Base-by-base conservation (phyloP, 2,113 vertebrate species). In the Protomyctophum bolini region DNA sequence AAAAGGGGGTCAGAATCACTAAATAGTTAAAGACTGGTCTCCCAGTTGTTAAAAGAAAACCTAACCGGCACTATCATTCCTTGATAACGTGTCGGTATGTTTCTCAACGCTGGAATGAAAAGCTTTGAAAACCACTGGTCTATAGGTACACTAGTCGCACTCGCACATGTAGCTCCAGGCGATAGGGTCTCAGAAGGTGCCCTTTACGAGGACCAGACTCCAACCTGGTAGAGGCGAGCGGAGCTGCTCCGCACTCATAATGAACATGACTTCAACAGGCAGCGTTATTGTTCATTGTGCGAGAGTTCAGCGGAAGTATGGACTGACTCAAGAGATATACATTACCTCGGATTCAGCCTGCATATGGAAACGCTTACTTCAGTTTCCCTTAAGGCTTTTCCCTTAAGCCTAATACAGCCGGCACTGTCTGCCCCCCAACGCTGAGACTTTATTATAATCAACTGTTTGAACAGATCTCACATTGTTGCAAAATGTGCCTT, bases 301-400 rank as follows among this genome's bases (percentile, higher is more conserved):
- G 77, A 80, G 82, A 87, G 77, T 85, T 83, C 78, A 87, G 74
- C 79, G 84, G 89, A 92, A 88, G 89, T 83, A 86, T 76, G 76
- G 71, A 78, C 76, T 77, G 82, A 84, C 85, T 84, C 80, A 86
- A 81, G 84, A 83, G 85, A 88, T 89, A 88, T 88, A 85, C 88
- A 88, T 89, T 90, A 91, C 86, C 83, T 66, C 50, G 71, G 76
- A 90, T 89, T 86, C 78, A 72, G 86, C 66, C 84, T 87, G 81
- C 91, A 92, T 91, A 92, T 92, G 91, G 91, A 91, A 92, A 80
- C 86, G 86, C 89, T 92, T 92, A 91, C 75, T 83, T 77, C 82
- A 79, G 81, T 73, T 79, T 78, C 84, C 81, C 66, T 83, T 79
- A 85, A 84, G 88, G 88, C 81, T 85, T 86, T 41, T 76, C 70